Conservation (phyloP, 2,797 vertebrate genomes). For the Rhabdophis nuchalis region DNA sequence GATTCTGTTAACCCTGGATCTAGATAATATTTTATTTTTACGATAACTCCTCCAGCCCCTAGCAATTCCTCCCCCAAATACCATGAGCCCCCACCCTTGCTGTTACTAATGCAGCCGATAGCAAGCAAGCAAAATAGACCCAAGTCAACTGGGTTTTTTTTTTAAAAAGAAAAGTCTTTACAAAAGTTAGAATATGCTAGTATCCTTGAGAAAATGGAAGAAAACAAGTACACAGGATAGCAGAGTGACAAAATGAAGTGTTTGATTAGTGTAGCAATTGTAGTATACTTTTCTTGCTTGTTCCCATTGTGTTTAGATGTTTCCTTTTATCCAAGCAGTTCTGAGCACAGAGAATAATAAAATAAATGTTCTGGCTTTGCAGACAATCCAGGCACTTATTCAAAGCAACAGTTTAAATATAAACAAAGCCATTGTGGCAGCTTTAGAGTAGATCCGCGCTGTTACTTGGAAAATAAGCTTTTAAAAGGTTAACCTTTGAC, state of each 20-base stretch:
- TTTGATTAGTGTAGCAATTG: not conserved
- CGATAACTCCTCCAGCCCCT: too few species aligned
- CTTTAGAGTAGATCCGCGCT: conserved; percentile 28
- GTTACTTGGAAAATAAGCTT: conserved; percentile 22
- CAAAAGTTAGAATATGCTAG: not conserved
- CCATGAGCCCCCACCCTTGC: too few species aligned
- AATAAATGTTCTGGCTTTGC: conserved; percentile 40
- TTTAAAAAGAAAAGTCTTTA: conserved; percentile 6
- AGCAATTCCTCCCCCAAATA: too few species aligned
- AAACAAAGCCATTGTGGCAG: conserved; percentile 53
- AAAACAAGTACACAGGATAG: not conserved
- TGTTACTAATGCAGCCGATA: too few species aligned
- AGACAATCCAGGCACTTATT: conserved; percentile 37
- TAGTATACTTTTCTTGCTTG: not conserved
- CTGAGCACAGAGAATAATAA: conserved; percentile 25
- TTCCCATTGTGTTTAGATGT: conserved; percentile 10
- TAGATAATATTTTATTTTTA: too few species aligned
- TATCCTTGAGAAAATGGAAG: not conserved
- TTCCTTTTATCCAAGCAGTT: conserved; percentile 29
- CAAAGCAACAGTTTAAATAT: conserved; percentile 39
- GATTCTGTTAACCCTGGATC: too few species aligned
- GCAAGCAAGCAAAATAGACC: too few species aligned
- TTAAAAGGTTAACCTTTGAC: not conserved
- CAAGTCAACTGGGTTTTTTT: not conserved
- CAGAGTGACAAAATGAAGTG: conserved; percentile 3